Base-by-base conservation (phyloP, 2,888 invertebrate species). In the Papilio protenor region DNA sequence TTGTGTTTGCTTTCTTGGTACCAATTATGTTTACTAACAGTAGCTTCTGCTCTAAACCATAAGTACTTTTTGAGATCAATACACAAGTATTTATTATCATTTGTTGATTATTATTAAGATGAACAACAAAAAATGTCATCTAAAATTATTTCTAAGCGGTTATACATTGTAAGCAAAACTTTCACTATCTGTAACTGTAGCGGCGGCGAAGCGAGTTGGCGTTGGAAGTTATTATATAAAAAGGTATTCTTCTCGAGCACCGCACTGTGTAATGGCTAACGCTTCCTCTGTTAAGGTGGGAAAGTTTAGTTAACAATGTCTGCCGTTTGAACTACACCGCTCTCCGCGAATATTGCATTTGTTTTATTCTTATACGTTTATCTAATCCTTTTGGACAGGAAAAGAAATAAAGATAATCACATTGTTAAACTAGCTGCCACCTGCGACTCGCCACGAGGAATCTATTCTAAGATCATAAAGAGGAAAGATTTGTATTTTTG, bases 241-340 rank as follows among this genome's bases (percentile, higher is more conserved):
- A 73, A 77, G 57, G 73, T 66, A 77, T 77, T 77, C 77, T 73
- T 77, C 69, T 73, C 69, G 73, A 57, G 47, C 77, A 77, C 57
- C 45, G 69, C 47, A 49, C 69, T 77, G 73, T 73, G 73, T 77
- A 70, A 77, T 73, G 52, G 47, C 73, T 73, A 77, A 77, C 73
- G 73, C 73, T 77, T 59, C 77, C 55, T 49, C 77, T 73, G 73
- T 73, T 21, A 73, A 73, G 77, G 77, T 77, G 73, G 69, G 69
- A 73, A 77, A 77, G 69, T 77, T 77, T 69, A 72, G 52, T 61
- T 77, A 61, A 77, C 76, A 75, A 75, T 70, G 75, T 75, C 75
- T 75, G 69, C 21, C 75, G 69, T 70, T 75, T 55, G 70, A 75
- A 57, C 75, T 70, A 57, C 75, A 75, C 23, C 45, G 70, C 23